Evolutionary conservation across 2,888 invertebrate genomes (phyloP), one percentile per base, ranked within the genome.

Genomic region (Agrilus cyanescens): DNA sequence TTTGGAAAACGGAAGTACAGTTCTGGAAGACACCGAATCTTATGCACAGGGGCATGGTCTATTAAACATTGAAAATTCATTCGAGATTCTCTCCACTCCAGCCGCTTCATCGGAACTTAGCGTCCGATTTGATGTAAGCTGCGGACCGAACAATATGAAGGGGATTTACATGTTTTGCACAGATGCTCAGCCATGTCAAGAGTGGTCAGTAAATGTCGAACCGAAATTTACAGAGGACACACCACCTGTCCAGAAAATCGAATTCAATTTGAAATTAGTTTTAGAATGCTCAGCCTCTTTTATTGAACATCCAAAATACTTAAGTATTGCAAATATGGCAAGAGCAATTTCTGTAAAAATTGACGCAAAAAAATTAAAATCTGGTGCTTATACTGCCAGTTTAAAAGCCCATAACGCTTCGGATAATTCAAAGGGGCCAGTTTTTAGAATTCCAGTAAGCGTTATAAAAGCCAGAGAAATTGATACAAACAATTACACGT

Each of bases 31-130:
- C 47, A 77, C 88, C 32, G 94, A 95, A 64, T 76, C 79, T 12
- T 94, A 91, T 72, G 90, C 94, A 41, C 90, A 94, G 69, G 97
- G 97, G 12, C 79, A 83, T 49, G 97, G 97, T 1, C 71, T 97
- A 32, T 70, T 97, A 32, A 90, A 96, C 70, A 81, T 95, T 20
- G 94, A 94, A 59, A 85, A 81, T 68, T 85, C 93, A 0, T 95
- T 88, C 62, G 90, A 94, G 3, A 75, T 84, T 59, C 71, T 96
- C 32, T 60, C 75, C 1, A 71, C 75, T 32, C 78, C 82, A 63
- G 62, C 75, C 46, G 63, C 74, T 12, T 70, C 71, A 15, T 68
- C 73, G 0, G 94, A 93, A 58, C 74, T 82, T 31, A 81, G 85
- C 60, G 77, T 90, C 5, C 66, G 76, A 46, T 82, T 93, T 66